Evolutionary conservation across 1,140 invertebrate species (phyloP).

Genomic region (Muscidifurax raptorellus): DNA sequence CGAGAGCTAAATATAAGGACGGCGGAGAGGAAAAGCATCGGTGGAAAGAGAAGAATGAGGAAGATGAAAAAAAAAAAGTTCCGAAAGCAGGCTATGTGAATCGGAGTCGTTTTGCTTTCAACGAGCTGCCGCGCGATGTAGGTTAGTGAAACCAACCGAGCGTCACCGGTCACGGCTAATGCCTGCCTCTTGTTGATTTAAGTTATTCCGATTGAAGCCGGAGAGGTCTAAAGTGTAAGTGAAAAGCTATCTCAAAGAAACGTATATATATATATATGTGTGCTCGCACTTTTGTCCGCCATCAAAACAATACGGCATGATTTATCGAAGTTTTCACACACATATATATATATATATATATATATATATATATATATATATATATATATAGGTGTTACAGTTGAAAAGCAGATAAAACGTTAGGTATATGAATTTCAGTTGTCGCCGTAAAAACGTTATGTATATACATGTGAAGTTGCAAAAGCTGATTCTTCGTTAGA

Average conservation of each 20-base stretch:
- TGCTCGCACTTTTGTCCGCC: neutral
- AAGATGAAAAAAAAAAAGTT: constrained; percentile 36
- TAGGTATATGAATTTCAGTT: neutral
- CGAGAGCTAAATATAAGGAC: neutral
- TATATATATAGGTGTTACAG: neutral
- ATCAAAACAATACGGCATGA: neutral
- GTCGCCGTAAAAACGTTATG: neutral
- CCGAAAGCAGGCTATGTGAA: constrained; percentile 67
- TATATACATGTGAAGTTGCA: neutral
- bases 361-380: neutral
- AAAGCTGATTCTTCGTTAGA: neutral
- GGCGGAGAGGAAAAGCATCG: neutral
- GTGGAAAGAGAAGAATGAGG: constrained; percentile 3
- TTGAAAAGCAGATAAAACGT: neutral
- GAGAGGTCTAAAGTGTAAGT: constrained; percentile 59
- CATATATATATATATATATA: no score
- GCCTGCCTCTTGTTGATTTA: constrained; percentile 63
- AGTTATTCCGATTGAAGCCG: constrained; percentile 46
- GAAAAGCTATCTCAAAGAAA: constrained; percentile 44
- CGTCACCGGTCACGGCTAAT: constrained; percentile 60
- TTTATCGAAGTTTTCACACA: no score
- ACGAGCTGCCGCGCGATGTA: constrained; percentile 68
- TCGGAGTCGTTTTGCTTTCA: constrained; percentile 74
- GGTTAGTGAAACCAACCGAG: constrained; percentile 74
- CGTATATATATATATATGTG: neutral